A percentile compares a stretch with the other conserved stretches of the same genome.
These are phyloP conservation scores for Turnix velox DNA, from an alignment of 2,113 vertebrate species.

Conservation along the genomic window DNA sequence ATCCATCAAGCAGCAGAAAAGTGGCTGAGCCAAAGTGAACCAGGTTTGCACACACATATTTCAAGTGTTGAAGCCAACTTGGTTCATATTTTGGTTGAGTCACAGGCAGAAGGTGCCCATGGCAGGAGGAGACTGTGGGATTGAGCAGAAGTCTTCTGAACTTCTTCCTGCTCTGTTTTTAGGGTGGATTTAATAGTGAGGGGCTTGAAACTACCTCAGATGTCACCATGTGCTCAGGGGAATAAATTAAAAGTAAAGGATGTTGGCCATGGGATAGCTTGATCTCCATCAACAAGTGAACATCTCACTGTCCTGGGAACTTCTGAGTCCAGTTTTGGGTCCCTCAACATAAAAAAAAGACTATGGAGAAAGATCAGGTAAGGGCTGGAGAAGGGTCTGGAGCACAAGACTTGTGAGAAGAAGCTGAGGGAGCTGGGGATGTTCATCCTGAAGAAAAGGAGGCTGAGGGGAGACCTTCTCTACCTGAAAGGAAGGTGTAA, in stretches of 20 bases:
- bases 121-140: neutral
- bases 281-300: too few species aligned
- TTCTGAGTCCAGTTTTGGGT: too few species aligned
- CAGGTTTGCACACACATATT: neutral
- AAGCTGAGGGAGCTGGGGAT: too few species aligned
- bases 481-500: too few species aligned
- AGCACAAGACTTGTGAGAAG: too few species aligned
- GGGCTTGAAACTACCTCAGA: neutral
- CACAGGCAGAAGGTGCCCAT: neutral
- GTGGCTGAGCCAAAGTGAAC: neutral
- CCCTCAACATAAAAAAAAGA: too few species aligned
- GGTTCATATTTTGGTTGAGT: neutral
- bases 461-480: too few species aligned
- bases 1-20: neutral
- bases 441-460: too few species aligned
- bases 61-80: neutral
- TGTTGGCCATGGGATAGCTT: neutral
- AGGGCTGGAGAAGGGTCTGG: too few species aligned
- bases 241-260: neutral
- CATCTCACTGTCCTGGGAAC: too few species aligned
- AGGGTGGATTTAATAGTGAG: neutral
- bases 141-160: neutral
- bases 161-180: neutral
- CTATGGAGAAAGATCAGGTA: too few species aligned
- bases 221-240: neutral